Evolutionary conservation across 2,888 invertebrate species (phyloP).

Genomic region (Meganola albula): DNA sequence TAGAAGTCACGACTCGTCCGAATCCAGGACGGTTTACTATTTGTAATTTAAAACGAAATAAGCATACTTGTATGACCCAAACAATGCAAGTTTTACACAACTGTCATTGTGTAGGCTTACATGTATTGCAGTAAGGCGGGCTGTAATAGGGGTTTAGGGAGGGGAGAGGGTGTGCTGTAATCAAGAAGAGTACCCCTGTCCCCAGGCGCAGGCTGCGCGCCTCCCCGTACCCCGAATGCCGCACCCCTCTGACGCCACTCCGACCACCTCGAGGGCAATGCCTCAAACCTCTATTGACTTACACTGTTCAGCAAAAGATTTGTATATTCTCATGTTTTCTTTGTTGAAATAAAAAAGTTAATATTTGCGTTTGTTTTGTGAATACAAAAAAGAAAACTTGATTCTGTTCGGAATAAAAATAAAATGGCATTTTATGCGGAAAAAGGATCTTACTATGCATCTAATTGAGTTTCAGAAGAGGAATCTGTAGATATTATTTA

Average conservation of each 20-base stretch:
- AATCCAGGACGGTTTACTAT: too few relatives aligned
- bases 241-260: constrained; percentile 32
- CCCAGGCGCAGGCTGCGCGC: constrained; percentile 52
- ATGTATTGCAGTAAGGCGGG: constrained; percentile 51
- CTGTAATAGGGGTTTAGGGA: constrained; percentile 35
- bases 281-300: constrained; percentile 75
- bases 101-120: constrained; percentile 60
- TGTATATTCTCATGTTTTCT: constrained; percentile 63
- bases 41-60: constrained; percentile 25
- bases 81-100: constrained; percentile 42
- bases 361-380: constrained; percentile 30
- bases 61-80: constrained; percentile 33
- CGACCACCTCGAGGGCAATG: constrained; percentile 66
- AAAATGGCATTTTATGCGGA: too few relatives aligned
- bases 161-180: constrained; percentile 63
- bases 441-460: too few relatives aligned
- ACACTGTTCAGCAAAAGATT: constrained; percentile 59
- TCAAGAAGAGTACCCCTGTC: constrained; percentile 78
- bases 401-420: too few relatives aligned
- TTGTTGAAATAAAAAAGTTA: constrained; percentile 61
- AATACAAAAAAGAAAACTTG: too few relatives aligned
- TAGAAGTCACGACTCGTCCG: too few relatives aligned
- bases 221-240: constrained; percentile 21
- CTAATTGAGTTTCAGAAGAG: too few relatives aligned
- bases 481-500: too few relatives aligned